Evolutionary conservation across 1,140 invertebrate species (phyloP).

Genomic region (Conopomorpha cramerella): DNA sequence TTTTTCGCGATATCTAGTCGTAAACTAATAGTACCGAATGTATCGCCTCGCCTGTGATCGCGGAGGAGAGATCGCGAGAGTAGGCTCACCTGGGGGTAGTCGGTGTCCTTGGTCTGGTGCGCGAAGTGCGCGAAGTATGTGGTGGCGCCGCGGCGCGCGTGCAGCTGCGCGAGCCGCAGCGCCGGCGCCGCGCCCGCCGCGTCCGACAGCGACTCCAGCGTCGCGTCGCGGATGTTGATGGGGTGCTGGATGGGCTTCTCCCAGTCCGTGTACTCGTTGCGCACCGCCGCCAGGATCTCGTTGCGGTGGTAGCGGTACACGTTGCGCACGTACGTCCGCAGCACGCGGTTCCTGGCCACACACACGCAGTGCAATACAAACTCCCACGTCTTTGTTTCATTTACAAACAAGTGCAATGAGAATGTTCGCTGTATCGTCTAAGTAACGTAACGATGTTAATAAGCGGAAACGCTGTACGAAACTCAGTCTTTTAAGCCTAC

Average conservation of each 20-base stretch:
- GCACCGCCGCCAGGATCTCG: constrained; percentile 88
- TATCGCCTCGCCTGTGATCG: too few species aligned
- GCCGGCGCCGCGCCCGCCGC: constrained; percentile 77
- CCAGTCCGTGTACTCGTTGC: constrained; percentile 94
- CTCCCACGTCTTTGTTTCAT: too few species aligned
- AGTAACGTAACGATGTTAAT: too few species aligned
- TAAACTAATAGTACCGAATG: too few species aligned
- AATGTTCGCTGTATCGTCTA: background rate
- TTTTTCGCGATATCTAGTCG: too few species aligned
- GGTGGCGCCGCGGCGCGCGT: constrained; percentile 68
- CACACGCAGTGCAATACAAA: too few species aligned
- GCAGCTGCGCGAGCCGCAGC: constrained; percentile 71
- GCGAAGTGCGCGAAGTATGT: constrained; percentile 83
- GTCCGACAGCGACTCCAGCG: constrained; percentile 87
- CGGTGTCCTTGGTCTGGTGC: constrained; percentile 76
- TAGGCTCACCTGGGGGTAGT: constrained; percentile 78
- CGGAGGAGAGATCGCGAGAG: too few species aligned
- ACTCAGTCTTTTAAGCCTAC: background rate
- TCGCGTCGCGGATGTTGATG: constrained; percentile 79
- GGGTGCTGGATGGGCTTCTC: constrained; percentile 83
- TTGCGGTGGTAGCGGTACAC: constrained; percentile 86
- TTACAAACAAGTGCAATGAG: background rate
- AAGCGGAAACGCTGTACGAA: background rate
- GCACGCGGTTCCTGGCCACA: constrained; percentile 68
- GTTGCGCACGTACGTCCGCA: constrained; percentile 85